Conservation (phyloP, 1,140 invertebrate species). For the Episyrphus balteatus region DNA sequence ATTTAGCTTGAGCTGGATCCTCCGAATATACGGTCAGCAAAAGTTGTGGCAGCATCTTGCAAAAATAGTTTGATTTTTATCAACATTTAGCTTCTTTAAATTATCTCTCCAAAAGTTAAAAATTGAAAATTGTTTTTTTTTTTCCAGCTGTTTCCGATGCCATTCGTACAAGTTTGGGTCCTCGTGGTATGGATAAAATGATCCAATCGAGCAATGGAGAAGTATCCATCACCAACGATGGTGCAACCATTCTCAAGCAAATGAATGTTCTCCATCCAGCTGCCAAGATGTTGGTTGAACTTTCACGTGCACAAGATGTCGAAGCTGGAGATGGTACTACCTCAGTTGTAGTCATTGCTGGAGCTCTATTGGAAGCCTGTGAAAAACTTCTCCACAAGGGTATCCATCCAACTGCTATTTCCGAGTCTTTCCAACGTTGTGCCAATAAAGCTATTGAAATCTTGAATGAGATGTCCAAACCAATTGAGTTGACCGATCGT, state of each 20-base stretch:
- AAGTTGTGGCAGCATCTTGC: too few species aligned
- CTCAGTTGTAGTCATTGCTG: constrained; percentile 92
- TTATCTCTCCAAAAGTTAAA: too few species aligned
- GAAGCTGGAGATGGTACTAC: constrained; percentile 99
- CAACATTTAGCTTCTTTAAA: too few species aligned
- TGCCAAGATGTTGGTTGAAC: constrained; percentile 98
- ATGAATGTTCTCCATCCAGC: constrained; percentile 99
- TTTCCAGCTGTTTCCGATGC: constrained; percentile 94
- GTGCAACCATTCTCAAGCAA: constrained; percentile 97
- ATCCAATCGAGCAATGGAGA: constrained; percentile 95
- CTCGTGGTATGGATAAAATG: constrained; percentile 99
- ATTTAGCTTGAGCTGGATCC: too few species aligned
- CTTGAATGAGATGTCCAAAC: constrained; percentile 71
- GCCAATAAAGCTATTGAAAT: constrained; percentile 77
- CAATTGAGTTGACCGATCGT: constrained; percentile 79
- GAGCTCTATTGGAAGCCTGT: constrained; percentile 87
- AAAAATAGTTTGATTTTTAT: too few species aligned
- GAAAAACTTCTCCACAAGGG: constrained; percentile 87
- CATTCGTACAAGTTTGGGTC: constrained; percentile 94
- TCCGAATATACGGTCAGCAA: too few species aligned
- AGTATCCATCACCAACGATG: constrained; percentile 99
- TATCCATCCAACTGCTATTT: constrained; percentile 95
- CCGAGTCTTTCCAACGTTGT: constrained; percentile 91
- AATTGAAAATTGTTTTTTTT: too few species aligned
- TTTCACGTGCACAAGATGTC: constrained; percentile 96